Percentiles rank a stretch among this genome's conserved stretches.
Evolutionary conservation across 2,888 invertebrate genomes (phyloP).

Genomic region (Xylota sylvarum): DNA sequence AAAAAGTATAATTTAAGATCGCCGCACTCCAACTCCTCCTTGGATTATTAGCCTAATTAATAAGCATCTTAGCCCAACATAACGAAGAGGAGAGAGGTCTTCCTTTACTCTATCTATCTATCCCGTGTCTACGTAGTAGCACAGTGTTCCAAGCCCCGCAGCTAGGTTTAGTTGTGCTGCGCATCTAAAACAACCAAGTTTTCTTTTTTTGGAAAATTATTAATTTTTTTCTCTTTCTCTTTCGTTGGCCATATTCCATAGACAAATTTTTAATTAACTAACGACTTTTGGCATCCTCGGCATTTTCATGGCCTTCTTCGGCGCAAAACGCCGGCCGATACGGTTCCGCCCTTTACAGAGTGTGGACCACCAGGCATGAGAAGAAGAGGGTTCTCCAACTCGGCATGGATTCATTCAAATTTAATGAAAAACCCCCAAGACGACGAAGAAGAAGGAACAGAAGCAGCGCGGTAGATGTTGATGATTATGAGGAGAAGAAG

Average conservation of each 20-base stretch:
- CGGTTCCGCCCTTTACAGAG: constrained; percentile 15
- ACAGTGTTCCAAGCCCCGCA: constrained; percentile 42
- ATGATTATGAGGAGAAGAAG: constrained; percentile 23
- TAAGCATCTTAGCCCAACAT: constrained; percentile 61
- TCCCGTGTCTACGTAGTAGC: not conserved
- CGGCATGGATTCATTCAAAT: constrained; percentile 49
- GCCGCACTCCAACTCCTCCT: constrained; percentile 25
- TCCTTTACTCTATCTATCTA: constrained; percentile 1
- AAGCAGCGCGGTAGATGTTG: constrained; percentile 29
- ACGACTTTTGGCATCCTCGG: constrained; percentile 73
- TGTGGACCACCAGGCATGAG: constrained; percentile 27
- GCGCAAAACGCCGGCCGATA: constrained; percentile 15
- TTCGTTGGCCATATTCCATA: constrained; percentile 22
- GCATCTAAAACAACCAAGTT: constrained; percentile 30
- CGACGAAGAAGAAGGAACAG: not conserved
- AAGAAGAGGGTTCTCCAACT: not conserved
- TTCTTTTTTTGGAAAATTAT: constrained; percentile 40
- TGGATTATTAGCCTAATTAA: constrained; percentile 73
- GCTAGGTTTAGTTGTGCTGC: constrained; percentile 61
- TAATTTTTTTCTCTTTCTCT: constrained; percentile 9
- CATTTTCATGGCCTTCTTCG: constrained; percentile 65
- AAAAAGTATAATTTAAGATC: constrained; percentile 57
- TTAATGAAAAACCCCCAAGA: constrained; percentile 29
- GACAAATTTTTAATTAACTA: constrained; percentile 76
- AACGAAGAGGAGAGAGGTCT: constrained; percentile 1